Conservation (phyloP, 2,113 vertebrate genomes). For the Baryphthengus martii region DNA sequence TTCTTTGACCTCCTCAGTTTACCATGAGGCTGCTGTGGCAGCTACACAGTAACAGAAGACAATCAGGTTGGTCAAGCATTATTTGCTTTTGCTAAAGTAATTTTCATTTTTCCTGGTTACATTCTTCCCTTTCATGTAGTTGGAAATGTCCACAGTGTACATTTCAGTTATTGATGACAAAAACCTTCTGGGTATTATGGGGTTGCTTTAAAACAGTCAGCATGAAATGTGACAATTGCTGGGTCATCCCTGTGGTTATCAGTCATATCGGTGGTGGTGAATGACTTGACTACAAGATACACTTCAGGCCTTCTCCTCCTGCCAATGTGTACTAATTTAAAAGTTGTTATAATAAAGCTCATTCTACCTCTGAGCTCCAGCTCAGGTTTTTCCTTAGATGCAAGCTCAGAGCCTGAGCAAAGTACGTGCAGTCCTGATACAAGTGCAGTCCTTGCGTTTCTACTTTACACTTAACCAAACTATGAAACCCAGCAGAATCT, state of each 20-base stretch:
- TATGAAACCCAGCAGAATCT: not conserved
- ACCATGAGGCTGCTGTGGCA: not conserved
- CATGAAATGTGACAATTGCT: conserved; percentile 42
- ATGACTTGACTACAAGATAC: not conserved
- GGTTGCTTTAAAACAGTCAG: conserved; percentile 48
- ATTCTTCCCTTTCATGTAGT: not conserved
- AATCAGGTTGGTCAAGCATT: not conserved
- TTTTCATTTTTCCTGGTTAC: conserved; percentile 17
- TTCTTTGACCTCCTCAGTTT: not conserved
- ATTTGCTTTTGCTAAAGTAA: not conserved
- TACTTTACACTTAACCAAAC: not conserved
- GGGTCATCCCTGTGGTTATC: conserved; percentile 32
- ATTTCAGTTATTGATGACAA: conserved; percentile 43
- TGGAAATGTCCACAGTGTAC: not conserved
- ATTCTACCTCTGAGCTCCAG: not conserved
- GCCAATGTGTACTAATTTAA: not conserved
- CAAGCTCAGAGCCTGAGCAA: not conserved
- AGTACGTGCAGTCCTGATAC: not conserved
- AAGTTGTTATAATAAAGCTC: not conserved
- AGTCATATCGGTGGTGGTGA: not conserved
- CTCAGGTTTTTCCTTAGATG: not conserved
- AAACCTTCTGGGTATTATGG: conserved; percentile 35
- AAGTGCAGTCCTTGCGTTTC: not conserved
- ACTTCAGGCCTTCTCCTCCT: not conserved
- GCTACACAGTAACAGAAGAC: not conserved